Evolutionary conservation across 2,797 vertebrate genomes (phyloP), one percentile per base, ranked within the genome.

Genomic region (Aselliscus stoliczkanus): DNA sequence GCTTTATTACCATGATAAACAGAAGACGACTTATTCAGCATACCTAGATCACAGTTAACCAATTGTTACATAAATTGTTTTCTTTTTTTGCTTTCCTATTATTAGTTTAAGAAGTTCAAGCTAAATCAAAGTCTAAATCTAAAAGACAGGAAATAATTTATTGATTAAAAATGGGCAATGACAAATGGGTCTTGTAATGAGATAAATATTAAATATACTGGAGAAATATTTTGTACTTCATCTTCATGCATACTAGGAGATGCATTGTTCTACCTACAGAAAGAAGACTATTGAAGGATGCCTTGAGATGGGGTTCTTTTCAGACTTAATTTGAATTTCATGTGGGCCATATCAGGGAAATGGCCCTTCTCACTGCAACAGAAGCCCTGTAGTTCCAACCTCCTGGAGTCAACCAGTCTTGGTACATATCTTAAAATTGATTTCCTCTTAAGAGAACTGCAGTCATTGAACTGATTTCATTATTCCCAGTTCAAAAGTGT

Each of bases 1-100:
- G 81, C 56, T 95, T 95, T 85, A 94, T 90, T 90, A 92, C 89
- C 60, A 42, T 58, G 60, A 89, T 96, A 12, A 97, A 89, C 65
- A 18, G 2, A 92, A 42, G 75, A 97, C 94, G 67, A 56, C 17
- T 27, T 96, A 83, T 37, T 97, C 37, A 92, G 86, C 56, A 97
- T 88, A 88, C 64, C 85, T 60, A 83, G 42, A 67, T 96, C 54
- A 89, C 15, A 83, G 82, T 97, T 77, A 97, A 76, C 10, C 44
- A 29, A 79, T 82, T 96, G 95, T 96, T 90, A 80, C 12, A 75
- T 92, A 44, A 69, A 86, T 67, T 85, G 70, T 86, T 92, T 77
- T 13, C 69, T 84, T 94, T 84, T 94, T 96, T 94, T 96, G 39
- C 72, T 97, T 87, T 54, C 64, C 20, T 75, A 37, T 64, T 79